Base-by-base conservation (phyloP, 1,140 invertebrate genomes). In the Drosophila setifemur region DNA sequence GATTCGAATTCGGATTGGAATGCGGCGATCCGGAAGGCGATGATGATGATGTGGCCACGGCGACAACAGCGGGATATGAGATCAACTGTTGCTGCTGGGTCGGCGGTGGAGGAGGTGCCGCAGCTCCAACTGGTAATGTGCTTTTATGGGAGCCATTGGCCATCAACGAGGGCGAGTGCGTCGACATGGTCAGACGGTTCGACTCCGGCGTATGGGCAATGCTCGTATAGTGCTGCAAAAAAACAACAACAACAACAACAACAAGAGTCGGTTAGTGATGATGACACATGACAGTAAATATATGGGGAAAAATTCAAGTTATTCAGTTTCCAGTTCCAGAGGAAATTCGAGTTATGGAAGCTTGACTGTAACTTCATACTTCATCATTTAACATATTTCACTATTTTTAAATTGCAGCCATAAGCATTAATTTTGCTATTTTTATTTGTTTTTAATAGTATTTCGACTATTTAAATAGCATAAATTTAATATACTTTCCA, bases 121-220 rank as follows among this genome's bases (percentile, higher is more conserved):
- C 21, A 28, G 58, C 45, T 21, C 50, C 39, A 43, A 29, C 55
- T 68, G 85, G 70, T 81, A 82, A 79, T 82, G 79, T 58, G 49
- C 68, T 48, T 55, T 85, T 86, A 44, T 71, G 67, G 67, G 63
- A 78, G 45, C 85, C 76, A 60, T 89, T 89, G 28, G 76, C 76
- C 58, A 89, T 44, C 45, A 82, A 53, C 44, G 67, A 70, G 37
- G 64, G 73, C 54, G 45, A 69, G 44, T 54, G 61, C 44, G 73
- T 71, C 42, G 73, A 88, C 89, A 52, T 79, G 39, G 92, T 92
- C 55, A 94, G 55, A 43, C 92, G 95, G 91, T 96, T 97, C 57
- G 95, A 95, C 89, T 96, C 94, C 19, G 96, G 96, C 88, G 96
- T 96, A 89, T 97, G 95, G 2, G 96, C 96, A 39, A 95, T 95